These are phyloP conservation scores for Sclerurus mexicanus DNA, from an alignment of 2,113 vertebrate genomes.

Conservation along the genomic window DNA sequence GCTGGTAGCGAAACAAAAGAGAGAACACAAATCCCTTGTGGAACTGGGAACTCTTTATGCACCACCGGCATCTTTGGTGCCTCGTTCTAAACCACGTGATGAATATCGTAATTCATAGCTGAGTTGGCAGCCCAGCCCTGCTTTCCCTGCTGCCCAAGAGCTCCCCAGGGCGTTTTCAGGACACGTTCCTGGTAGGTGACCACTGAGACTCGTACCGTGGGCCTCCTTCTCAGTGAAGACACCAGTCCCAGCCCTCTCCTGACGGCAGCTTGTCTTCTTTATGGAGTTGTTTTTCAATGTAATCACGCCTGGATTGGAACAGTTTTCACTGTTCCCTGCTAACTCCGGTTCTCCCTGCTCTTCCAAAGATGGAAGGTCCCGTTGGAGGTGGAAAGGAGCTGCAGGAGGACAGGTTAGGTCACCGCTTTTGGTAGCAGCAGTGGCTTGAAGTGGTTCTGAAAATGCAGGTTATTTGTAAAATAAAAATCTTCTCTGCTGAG, in stretches of 20 bases:
- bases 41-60: background rate
- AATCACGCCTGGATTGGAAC: background rate
- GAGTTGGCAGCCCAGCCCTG: background rate
- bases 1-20: background rate
- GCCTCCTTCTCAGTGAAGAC: background rate
- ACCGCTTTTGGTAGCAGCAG: background rate
- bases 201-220: background rate
- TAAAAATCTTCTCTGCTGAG: background rate
- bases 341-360: background rate
- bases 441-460: background rate
- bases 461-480: background rate
- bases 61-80: background rate
- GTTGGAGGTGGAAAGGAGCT: background rate
- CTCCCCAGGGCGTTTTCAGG: background rate
- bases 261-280: background rate
- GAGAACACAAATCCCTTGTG: background rate
- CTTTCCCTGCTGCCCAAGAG: background rate
- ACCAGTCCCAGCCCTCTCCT: background rate
- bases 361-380: too few relatives aligned
- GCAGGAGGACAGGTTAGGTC: background rate
- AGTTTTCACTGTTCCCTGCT: background rate
- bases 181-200: background rate
- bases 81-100: background rate
- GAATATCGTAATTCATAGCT: background rate
- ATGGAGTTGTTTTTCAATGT: background rate